These are phyloP conservation scores for Pristionchus pacificus DNA, from an alignment of 1,140 invertebrate species.

Conservation along the genomic window DNA sequence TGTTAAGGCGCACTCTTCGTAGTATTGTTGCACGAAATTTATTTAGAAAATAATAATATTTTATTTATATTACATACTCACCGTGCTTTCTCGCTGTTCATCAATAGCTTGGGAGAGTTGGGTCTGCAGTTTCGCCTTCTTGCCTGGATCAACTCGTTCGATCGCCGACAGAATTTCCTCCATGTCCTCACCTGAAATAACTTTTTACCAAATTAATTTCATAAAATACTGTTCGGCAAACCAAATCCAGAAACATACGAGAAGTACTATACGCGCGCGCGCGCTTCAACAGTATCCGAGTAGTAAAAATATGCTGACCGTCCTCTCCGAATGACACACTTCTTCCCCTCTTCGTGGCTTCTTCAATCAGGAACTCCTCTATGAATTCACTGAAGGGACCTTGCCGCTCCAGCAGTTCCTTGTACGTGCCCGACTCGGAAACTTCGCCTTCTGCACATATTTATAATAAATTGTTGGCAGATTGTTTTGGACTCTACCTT, in stretches of 20 bases:
- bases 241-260: too few relatives aligned
- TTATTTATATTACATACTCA: too few relatives aligned
- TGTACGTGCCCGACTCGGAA: constrained; percentile 44
- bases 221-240: too few relatives aligned
- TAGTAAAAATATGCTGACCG: constrained; percentile 29
- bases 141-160: constrained; percentile 30
- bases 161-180: constrained; percentile 43
- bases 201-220: constrained; percentile 1
- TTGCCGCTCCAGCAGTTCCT: constrained; percentile 41
- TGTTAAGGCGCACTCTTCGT: too few relatives aligned
- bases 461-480: too few relatives aligned
- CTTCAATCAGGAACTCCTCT: constrained; percentile 52
- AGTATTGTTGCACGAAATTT: too few relatives aligned
- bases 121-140: constrained; percentile 22
- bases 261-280: constrained; percentile 16
- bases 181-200: constrained; percentile 40
- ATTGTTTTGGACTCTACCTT: constrained; percentile 17
- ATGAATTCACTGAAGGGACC: constrained; percentile 47
- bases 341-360: constrained; percentile 45
- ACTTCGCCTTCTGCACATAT: constrained; percentile 43
- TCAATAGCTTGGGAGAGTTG: constrained; percentile 36
- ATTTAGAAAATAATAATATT: too few relatives aligned
- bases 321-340: constrained; percentile 53
- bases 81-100: too few relatives aligned
- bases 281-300: constrained; percentile 5